These are phyloP conservation scores for Ataeniobius toweri DNA, from an alignment of 2,797 vertebrate genomes.

Conservation along the genomic window DNA sequence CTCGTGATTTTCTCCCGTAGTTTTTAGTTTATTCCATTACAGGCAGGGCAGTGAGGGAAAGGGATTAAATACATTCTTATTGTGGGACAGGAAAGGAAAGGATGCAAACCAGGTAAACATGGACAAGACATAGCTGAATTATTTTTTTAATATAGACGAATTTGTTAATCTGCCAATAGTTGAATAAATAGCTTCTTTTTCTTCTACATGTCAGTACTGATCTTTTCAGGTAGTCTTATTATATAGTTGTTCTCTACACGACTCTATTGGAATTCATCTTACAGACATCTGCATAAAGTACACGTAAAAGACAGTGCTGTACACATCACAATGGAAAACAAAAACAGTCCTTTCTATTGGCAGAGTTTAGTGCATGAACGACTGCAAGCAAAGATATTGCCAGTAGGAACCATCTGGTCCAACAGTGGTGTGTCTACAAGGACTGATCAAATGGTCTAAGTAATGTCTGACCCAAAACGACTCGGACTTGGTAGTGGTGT, in stretches of 20 bases:
- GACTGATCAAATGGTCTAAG: constrained; percentile 53
- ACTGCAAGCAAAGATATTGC: constrained; percentile 60
- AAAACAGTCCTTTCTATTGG: constrained; percentile 62
- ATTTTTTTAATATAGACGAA: constrained; percentile 76
- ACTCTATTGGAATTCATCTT: constrained; percentile 70
- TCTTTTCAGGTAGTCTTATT: constrained; percentile 78
- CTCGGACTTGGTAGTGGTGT: constrained; percentile 47
- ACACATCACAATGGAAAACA: constrained; percentile 73
- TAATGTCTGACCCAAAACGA: constrained; percentile 63
- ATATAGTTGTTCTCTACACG: constrained; percentile 76
- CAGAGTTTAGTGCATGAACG: constrained; percentile 49
- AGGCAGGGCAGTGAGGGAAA: constrained; percentile 74
- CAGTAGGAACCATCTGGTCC: constrained; percentile 49
- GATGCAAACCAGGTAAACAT: constrained; percentile 82
- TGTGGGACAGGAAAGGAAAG: constrained; percentile 71
- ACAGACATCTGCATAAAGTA: constrained; percentile 81
- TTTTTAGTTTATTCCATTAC: constrained; percentile 82
- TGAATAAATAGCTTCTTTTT: constrained; percentile 76
- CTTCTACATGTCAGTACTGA: constrained; percentile 71
- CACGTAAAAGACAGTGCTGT: constrained; percentile 81
- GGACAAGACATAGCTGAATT: constrained; percentile 79
- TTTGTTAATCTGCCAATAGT: constrained; percentile 75
- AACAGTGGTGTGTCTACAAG: constrained; percentile 42
- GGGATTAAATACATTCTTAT: constrained; percentile 83
- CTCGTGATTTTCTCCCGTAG: constrained; percentile 51